Evolutionary conservation across 1,140 invertebrate species (phyloP).

Genomic region (Orius insidiosus): DNA sequence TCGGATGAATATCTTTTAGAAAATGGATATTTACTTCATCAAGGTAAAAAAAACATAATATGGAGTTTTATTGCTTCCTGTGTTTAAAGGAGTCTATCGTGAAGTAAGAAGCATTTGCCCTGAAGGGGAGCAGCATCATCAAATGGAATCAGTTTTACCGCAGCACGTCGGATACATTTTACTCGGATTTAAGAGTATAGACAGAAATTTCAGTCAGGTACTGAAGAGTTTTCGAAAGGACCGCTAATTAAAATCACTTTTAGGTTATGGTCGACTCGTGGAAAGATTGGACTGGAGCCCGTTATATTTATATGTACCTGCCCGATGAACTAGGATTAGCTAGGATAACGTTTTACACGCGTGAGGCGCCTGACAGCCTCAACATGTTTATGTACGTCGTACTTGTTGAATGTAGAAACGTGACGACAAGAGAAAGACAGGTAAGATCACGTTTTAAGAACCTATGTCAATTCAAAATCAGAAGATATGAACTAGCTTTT

Average conservation of each 20-base stretch:
- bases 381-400: slow-evolving; percentile 31
- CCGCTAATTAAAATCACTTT: slow-evolving; percentile 1
- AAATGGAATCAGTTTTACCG: slow-evolving; percentile 9
- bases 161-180: slow-evolving; percentile 23
- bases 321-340: slow-evolving; percentile 27
- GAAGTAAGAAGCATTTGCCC: slow-evolving; percentile 23
- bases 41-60: slow-evolving; percentile 19
- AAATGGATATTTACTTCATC: slow-evolving; percentile 21
- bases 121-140: slow-evolving; percentile 16
- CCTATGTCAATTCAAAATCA: no score
- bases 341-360: slow-evolving; percentile 26
- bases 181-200: slow-evolving; percentile 28
- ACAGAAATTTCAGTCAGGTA: slow-evolving; percentile 25
- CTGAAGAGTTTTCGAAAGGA: background rate
- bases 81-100: slow-evolving; percentile 23
- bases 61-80: background rate
- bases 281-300: slow-evolving; percentile 34
- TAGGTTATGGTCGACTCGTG: slow-evolving; percentile 28
- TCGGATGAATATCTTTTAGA: slow-evolving; percentile 20
- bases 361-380: slow-evolving; percentile 25
- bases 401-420: slow-evolving; percentile 26
- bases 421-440: slow-evolving; percentile 23
- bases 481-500: background rate
- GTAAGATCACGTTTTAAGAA: slow-evolving; percentile 11
- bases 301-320: slow-evolving; percentile 29